Conservation (phyloP, 1,140 invertebrate genomes). For the Yoshiicerus persimilis region DNA sequence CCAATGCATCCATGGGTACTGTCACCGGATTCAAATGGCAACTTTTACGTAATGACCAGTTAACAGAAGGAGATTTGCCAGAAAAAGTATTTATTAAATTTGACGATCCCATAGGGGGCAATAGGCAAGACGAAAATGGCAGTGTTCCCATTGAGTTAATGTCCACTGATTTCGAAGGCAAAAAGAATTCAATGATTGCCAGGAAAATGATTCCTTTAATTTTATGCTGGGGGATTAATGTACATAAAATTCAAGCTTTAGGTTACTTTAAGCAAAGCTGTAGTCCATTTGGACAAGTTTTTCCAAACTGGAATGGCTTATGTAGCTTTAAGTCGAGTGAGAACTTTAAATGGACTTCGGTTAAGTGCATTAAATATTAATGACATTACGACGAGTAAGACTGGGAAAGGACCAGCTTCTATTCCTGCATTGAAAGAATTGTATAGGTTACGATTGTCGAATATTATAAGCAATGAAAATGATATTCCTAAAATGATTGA, state of each 20-base stretch:
- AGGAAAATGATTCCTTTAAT: conserved; percentile 42
- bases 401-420: neutral
- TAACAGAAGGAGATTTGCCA: conserved; percentile 26
- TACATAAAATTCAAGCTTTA: conserved; percentile 45
- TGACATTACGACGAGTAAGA: neutral
- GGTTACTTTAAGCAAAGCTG: conserved; percentile 17
- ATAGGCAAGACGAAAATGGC: neutral
- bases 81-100: conserved; percentile 15
- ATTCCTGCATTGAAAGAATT: neutral
- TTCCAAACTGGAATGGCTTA: conserved; percentile 43
- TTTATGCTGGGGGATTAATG: conserved; percentile 34
- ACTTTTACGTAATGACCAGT: conserved; percentile 20
- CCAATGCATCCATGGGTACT: conserved; percentile 42
- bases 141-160: neutral
- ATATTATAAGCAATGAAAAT: neutral
- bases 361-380: neutral
- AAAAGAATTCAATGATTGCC: neutral
- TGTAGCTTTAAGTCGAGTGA: conserved; percentile 37
- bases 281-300: conserved; percentile 33
- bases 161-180: neutral
- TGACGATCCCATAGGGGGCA: conserved; percentile 4
- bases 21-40: conserved; percentile 40
- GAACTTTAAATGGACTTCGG: neutral
- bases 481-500: neutral
- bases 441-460: neutral